Conservation (phyloP, 2,113 vertebrate genomes). For the Cyanoderma ruficeps region DNA sequence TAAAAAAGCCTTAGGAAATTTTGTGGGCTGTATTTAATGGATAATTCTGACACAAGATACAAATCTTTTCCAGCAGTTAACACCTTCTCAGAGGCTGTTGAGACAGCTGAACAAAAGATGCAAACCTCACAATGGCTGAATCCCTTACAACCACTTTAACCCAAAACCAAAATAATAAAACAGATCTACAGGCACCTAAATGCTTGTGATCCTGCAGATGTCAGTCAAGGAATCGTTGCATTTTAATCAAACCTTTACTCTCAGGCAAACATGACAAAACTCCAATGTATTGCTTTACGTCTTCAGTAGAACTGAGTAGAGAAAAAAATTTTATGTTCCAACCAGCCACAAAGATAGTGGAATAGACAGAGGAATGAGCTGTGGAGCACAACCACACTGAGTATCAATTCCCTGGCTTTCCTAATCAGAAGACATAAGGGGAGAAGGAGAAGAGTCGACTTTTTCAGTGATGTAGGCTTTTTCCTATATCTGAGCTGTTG, state of each 20-base stretch:
- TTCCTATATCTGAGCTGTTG: background rate
- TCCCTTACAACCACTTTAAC: background rate
- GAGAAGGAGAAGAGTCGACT: background rate
- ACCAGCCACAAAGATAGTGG: background rate
- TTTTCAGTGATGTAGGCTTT: background rate
- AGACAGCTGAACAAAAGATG: background rate
- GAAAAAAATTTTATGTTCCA: background rate
- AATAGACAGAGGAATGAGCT: background rate
- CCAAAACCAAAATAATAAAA: background rate
- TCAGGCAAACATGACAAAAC: background rate
- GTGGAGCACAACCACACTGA: background rate
- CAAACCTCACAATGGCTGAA: background rate
- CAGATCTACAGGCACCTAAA: background rate
- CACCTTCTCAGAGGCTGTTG: background rate
- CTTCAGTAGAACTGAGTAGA: background rate
- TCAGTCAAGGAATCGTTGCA: background rate
- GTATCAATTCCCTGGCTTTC: background rate
- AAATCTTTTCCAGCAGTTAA: constrained; percentile 13
- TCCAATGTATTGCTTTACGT: background rate
- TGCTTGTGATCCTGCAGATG: background rate
- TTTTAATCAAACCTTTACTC: background rate
- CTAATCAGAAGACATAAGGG: background rate
- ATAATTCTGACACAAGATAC: constrained; percentile 5
- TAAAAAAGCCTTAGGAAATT: constrained; percentile 30
- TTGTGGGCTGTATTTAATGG: constrained; percentile 9